These are phyloP conservation scores for Orchestes rusci DNA, from an alignment of 2,888 invertebrate genomes.

Conservation along the genomic window DNA sequence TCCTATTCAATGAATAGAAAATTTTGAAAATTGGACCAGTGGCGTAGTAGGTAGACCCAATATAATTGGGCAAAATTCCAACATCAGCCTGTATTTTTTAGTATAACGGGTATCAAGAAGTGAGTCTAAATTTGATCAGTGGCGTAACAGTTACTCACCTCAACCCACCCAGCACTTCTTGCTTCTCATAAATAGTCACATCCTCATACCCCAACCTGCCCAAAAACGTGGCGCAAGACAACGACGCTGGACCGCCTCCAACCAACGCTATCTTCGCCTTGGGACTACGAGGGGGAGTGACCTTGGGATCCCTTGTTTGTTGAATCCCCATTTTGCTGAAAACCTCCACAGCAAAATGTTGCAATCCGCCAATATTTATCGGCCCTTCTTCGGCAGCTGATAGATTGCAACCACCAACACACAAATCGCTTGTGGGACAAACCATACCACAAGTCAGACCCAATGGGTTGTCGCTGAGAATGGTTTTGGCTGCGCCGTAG, in stretches of 20 bases:
- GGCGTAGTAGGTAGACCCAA: too few species aligned
- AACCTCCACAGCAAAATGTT: slow-evolving; percentile 92
- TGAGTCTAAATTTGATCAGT: too few species aligned
- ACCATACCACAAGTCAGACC: slow-evolving; percentile 97
- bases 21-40: too few species aligned
- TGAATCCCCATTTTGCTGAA: slow-evolving; percentile 91
- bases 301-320: slow-evolving; percentile 74
- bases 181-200: slow-evolving; percentile 88
- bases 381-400: slow-evolving; percentile 95
- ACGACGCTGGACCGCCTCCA: slow-evolving; percentile 94
- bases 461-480: slow-evolving; percentile 94
- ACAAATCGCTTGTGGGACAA: slow-evolving; percentile 96
- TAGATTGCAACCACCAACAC: slow-evolving; percentile 96
- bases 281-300: slow-evolving; percentile 52
- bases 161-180: slow-evolving; percentile 80
- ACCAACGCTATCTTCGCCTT: slow-evolving; percentile 73
- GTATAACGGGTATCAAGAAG: too few species aligned
- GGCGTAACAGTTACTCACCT: slow-evolving; percentile 61
- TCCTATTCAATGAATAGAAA: too few species aligned
- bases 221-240: slow-evolving; percentile 94
- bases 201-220: slow-evolving; percentile 88
- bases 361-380: slow-evolving; percentile 97
- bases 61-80: too few species aligned
- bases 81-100: too few species aligned
- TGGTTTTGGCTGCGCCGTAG: slow-evolving; percentile 94